phyloP scores from a whole-genome alignment of 2,888 invertebrate species.

The Aelia acuminata region DNA sequence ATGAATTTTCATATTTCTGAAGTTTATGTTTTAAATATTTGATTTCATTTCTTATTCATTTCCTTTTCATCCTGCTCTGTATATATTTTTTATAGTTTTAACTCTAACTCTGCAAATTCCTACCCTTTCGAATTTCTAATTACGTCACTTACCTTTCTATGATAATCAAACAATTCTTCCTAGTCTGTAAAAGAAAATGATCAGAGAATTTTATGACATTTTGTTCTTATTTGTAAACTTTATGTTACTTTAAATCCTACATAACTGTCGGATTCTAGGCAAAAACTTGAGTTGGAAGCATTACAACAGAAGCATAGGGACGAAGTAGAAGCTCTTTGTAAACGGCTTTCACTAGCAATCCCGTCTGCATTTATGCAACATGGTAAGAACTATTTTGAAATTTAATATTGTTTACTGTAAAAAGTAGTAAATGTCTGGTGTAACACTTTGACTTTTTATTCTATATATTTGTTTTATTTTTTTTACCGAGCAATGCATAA shows the following conservation, averaged over 20 bases:
- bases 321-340: slow-evolving; percentile 66
- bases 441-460: not conserved
- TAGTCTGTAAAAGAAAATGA: not conserved
- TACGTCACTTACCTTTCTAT: not conserved
- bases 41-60: too few relatives aligned
- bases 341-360: slow-evolving; percentile 60
- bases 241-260: not conserved
- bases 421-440: slow-evolving; percentile 18
- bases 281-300: slow-evolving; percentile 73
- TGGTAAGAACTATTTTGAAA: slow-evolving; percentile 44
- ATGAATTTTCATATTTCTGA: too few relatives aligned
- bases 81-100: too few relatives aligned
- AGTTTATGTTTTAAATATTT: too few relatives aligned
- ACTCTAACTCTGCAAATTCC: too few relatives aligned
- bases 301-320: slow-evolving; percentile 72
- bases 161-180: not conserved
- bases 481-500: not conserved
- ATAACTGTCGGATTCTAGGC: slow-evolving; percentile 67
- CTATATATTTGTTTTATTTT: not conserved
- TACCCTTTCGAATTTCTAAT: too few relatives aligned
- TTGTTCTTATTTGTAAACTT: not conserved
- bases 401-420: not conserved
- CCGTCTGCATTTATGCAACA: slow-evolving; percentile 31
- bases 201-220: not conserved
- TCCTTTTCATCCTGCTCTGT: too few relatives aligned